phyloP scores from a whole-genome alignment of 1,140 invertebrate species.

The Papilio machaon region DNA sequence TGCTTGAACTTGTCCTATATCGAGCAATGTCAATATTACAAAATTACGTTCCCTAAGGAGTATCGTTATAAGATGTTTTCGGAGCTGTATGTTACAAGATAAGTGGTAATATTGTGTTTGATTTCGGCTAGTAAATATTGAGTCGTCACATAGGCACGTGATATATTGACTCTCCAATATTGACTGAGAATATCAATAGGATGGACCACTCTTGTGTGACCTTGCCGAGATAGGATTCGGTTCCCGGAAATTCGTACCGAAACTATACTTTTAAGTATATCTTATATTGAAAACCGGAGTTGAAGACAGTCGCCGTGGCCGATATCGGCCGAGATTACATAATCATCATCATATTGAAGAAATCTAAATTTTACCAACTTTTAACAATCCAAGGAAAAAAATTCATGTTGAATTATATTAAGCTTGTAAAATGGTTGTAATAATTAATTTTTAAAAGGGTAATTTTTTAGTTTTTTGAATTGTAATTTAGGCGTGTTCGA shows the following conservation, averaged over 20 bases:
- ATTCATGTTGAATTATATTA: no score
- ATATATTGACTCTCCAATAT: conserved; percentile 77
- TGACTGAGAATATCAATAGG: conserved; percentile 75
- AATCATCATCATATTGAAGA: neutral
- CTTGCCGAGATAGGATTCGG: conserved; percentile 49
- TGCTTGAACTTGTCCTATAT: conserved; percentile 57
- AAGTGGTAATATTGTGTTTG: conserved; percentile 80
- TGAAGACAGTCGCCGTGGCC: no score
- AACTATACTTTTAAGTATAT: neutral
- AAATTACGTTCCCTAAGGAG: conserved; percentile 57
- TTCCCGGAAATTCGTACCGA: conserved; percentile 44
- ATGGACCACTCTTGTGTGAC: conserved; percentile 49
- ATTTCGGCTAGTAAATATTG: conserved; percentile 75
- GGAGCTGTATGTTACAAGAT: conserved; percentile 72
- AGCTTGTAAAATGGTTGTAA: no score
- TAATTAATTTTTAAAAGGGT: no score
- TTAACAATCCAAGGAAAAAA: no score
- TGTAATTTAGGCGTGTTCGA: no score
- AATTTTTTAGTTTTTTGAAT: no score
- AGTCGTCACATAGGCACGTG: conserved; percentile 70
- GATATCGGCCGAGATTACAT: no score
- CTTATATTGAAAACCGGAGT: neutral
- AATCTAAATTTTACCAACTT: neutral
- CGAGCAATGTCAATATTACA: conserved; percentile 59
- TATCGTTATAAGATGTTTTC: conserved; percentile 69